Base-by-base conservation (phyloP, 2,888 invertebrate genomes). In the Zygothrica quintamaculata region DNA sequence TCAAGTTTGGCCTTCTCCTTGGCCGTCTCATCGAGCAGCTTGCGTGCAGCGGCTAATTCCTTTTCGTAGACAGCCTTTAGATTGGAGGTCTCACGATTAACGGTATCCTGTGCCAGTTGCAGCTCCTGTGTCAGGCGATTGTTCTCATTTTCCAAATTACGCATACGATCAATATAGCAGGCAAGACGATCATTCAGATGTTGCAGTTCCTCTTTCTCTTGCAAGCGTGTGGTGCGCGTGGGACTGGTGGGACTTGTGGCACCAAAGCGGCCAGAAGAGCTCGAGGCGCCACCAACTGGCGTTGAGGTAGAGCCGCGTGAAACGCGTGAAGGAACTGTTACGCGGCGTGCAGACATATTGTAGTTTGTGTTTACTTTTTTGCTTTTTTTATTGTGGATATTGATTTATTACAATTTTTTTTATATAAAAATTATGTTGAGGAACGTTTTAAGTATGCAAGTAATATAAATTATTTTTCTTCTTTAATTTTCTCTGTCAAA, bases 181-280 rank as follows among this genome's bases (percentile, higher is more conserved):
- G 99, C 99, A 68, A 99, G 93, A 58, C 99, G 96, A 91, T 99
- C 98, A 91, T 99, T 99, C 51, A 99, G 93, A 90, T 97, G 96
- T 90, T 96, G 97, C 74, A 99, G 92, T 84, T 98, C 97, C 87
- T 95, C 95, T 92, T 99, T 99, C 91, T 99, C 99, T 90, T 98
- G 97, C 12, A 97, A 92, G 40, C 99, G 96, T 52, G 95, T 95
- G 76, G 96, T 94, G 80, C 97, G 93, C 11, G 98, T 97, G 34
- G 98, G 98, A 87, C 96, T 96, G 59, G 96, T 91, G 2, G 97
- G 97, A 89, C 96, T 89, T 16, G 78, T 67, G 50, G 89, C 89
- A 3, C 88, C 62, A 15, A 52, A 1, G 15, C 71, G 62, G 1
- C 74, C 71, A 6, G 84, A 80, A 9, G 74, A 74, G 15, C 74